Evolutionary conservation across 2,888 invertebrate species (phyloP), one percentile per base, ranked within the genome.

Genomic region (Nezara viridula): DNA sequence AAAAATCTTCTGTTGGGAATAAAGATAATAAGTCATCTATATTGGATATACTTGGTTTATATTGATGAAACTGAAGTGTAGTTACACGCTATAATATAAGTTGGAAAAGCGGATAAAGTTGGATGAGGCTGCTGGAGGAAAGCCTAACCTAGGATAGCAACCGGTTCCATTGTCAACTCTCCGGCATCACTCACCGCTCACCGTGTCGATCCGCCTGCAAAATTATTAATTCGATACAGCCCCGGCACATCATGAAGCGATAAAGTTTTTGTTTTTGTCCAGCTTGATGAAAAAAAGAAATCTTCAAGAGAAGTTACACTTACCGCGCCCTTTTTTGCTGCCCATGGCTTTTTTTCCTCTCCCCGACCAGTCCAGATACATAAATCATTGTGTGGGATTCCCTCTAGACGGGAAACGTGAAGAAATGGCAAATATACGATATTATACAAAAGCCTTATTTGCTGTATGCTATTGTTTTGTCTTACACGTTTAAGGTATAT

Each of bases 221-320:
- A 77, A 77, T 77, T 77, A 77, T 77, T 77, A 77, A 77, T 77
- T 40, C 40, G 40, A 77, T 77, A 77, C 77, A 40, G 77, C 40
- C 16, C 40, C 5, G 21, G 40, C 40, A 73, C 77, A 77, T 77
- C 77, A 77, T 77, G 77, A 77, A 77, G 77, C 77, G 40, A 77
- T 77, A 77, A 77, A 77, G 40, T 77, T 77, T 40, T 77, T 77
- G 37, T 40, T 40, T 77, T 77, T 60, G 60, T 60, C 60, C 16
- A 16, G 3, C 14, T 1, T 1, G 27, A 60, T 4, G 21, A 52
- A 24, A 55, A 55, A 55, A 60, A 60, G 5, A 60, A 60, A 60
- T 60, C 60, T 60, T 60, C 60, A 60, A 60, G 60, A 60, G 60
- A 77, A 37, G 40, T 77, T 77, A 77, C 77, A 77, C 77, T 77